phyloP scores from a whole-genome alignment of 2,113 vertebrate species.

The Odocoileus virginianus region DNA sequence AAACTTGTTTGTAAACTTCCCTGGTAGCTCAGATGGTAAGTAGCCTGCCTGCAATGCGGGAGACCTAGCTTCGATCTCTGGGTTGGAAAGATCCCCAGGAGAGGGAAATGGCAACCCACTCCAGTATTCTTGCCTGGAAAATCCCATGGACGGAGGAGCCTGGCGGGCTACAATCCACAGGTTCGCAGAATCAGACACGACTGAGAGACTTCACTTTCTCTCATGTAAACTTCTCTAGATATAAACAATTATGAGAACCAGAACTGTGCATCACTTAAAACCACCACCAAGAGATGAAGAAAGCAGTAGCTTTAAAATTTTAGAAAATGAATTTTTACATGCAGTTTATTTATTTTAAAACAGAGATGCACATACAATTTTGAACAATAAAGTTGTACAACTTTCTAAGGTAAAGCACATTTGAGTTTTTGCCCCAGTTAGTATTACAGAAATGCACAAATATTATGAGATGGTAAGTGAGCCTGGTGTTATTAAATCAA shows the following conservation, averaged over 20 bases:
- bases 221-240: not conserved
- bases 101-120: not conserved
- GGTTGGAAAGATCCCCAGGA: not conserved
- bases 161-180: not conserved
- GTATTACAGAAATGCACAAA: not conserved
- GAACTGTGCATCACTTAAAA: not conserved
- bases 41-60: accelerated
- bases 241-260: not conserved
- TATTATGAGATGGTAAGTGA: not conserved
- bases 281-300: not conserved
- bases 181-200: accelerated
- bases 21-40: not conserved
- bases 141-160: not conserved
- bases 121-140: not conserved
- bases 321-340: not conserved
- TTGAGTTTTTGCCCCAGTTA: not conserved
- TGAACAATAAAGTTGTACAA: not conserved
- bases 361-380: not conserved
- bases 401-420: not conserved
- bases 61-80: not conserved
- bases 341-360: not conserved
- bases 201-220: not conserved
- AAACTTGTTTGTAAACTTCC: not conserved
- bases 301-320: not conserved
- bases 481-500: not conserved